Conservation (phyloP, 2,113 vertebrate genomes). For the Pavo muticus region DNA sequence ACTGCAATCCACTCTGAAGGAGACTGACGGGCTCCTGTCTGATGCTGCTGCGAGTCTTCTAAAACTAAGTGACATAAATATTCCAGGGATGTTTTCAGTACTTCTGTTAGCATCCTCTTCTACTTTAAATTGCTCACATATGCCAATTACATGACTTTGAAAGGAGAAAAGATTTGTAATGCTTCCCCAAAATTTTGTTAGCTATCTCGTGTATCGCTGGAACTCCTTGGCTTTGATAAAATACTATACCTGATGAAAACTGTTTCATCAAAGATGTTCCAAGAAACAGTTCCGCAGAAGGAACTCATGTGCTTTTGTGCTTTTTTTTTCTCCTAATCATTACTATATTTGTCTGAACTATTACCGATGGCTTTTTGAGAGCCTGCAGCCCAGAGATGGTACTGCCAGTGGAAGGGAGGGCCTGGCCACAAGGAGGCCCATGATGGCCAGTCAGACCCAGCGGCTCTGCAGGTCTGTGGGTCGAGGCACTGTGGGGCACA, state of each 20-base stretch:
- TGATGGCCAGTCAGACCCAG: not conserved
- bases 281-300: not conserved
- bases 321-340: not conserved
- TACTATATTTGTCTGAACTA: not conserved
- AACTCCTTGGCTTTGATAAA: not conserved
- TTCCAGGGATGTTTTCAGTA: not conserved
- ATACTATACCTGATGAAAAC: not conserved
- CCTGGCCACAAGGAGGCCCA: not conserved
- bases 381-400: not conserved
- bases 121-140: fast-evolving
- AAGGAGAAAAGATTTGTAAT: fast-evolving
- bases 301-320: not conserved
- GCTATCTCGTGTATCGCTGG: not conserved
- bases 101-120: too few species aligned
- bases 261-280: not conserved
- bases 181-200: not conserved
- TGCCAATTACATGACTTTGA: not conserved
- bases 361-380: fast-evolving
- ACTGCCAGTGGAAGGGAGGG: not conserved
- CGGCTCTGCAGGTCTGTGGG: not conserved
- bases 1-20: not conserved
- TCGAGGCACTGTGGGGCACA: too few species aligned
- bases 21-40: not conserved
- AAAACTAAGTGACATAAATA: not conserved
- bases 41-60: not conserved